Evolutionary conservation across 2,797 vertebrate genomes (phyloP), one percentile per base, ranked within the genome.

Genomic region (Adrianichthys oophorus): DNA sequence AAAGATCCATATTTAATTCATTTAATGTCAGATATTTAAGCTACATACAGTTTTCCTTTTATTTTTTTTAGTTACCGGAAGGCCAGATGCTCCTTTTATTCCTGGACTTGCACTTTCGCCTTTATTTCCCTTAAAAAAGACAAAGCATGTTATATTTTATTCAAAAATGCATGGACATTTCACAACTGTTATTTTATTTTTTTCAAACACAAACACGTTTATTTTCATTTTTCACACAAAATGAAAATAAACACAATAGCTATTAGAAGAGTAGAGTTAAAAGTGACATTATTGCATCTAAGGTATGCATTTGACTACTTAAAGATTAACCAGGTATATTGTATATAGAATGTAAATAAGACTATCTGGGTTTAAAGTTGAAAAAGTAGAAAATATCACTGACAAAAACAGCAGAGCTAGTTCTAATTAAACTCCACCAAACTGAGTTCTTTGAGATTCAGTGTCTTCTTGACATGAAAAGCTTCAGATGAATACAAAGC

Each of bases 41-140:
- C 10, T 12, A 37, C 32, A 37, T 37, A 3, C 10, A 12, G 5
- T 6, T 26, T 26, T 26, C 26, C 26, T 37, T 37, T 26, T 26
- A 6, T 29, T 29, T 29, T 37, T 37, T 37, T 37, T 4, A 10
- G 71, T 48, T 93, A 98, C 97, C 95, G 84, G 90, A 61, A 82
- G 53, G 32, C 97, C 97, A 62, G 86, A 64, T 49, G 67, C 44
- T 68, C 97, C 96, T 74, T 88, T 68, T 68, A 87, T 82, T 5
- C 96, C 95, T 62, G 90, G 88, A 59, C 74, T 78, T 85, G 96
- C 97, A 80, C 68, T 83, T 76, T 95, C 95, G 0, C 96, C 97
- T 79, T 94, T 95, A 82, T 52, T 93, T 15, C 97, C 97, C 97
- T 98, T 70, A 52, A 74, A 14, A 72, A 57, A 54, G 56, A 67